Base-by-base conservation (phyloP, 2,888 invertebrate species). In the Amblyjoppa proteus region DNA sequence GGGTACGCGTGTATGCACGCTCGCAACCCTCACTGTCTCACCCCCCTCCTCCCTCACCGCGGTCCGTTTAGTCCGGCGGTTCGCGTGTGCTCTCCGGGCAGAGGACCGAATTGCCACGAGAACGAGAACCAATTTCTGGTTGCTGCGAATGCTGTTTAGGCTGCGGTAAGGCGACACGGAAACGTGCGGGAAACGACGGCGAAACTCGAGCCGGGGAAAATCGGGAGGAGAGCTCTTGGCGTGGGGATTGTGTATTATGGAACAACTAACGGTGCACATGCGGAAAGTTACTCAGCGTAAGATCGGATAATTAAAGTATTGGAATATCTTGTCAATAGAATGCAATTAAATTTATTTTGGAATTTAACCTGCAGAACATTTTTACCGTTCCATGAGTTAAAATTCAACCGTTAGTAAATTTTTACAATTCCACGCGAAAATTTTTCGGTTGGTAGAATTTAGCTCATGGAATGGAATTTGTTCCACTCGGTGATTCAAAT, bases 11-110 rank as follows among this genome's bases (percentile, higher is more conserved):
- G 49, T 69, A 70, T 31, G 5, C 6, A 64, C 61, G 11, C 1
- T 28, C 20, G 20, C 20, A 56, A 61, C 34, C 79, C 34, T 31
- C 45, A 6, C 58, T 13, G 16, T 49, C 25, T 6, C 49, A 45
- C 31, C 49, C 31, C 70, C 20, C 38, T 38, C 5, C 41, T 2
- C 71, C 45, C 73, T 51, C 84, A n/a, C 49, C 25, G 69, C 80
- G n/a, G 53, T 49, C 41, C 61, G 75, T 75, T 83, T 76, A 58
- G 66, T 80, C 28, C 80, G 71, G 66, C 81, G 34, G 25, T 76
- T 13, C 11, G 61, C 51, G 77, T 77, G 73, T 7, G 56, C 1
- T 38, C 73, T 73, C 56, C 31, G 45, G 49, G 66, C 66, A 25
- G 51, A 66, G 53, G 38, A 76, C 34, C 66, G 76, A 76, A 76